Conservation (phyloP, 2,888 invertebrate genomes). For the Drosophila recens region DNA sequence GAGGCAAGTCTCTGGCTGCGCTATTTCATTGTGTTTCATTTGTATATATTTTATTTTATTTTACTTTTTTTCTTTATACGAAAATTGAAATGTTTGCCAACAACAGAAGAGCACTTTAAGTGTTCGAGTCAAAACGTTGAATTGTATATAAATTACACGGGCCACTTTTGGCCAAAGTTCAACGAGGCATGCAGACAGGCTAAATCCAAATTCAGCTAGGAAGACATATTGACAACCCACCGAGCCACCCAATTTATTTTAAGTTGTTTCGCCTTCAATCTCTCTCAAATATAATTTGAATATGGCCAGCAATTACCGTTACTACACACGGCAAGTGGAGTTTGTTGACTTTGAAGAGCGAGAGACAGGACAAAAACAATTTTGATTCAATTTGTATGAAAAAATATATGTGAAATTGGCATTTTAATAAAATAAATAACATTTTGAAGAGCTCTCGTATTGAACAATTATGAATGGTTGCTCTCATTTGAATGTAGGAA, state of each 20-base stretch:
- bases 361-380: constrained; percentile 8
- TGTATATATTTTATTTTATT: constrained; percentile 16
- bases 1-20: constrained; percentile 2
- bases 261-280: constrained; percentile 33
- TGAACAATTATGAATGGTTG: constrained; percentile 7
- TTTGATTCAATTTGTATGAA: constrained; percentile 14
- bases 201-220: constrained; percentile 12
- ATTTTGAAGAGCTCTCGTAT: constrained; percentile 7
- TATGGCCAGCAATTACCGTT: constrained; percentile 61
- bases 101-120: constrained; percentile 45
- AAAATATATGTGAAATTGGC: constrained; percentile 16
- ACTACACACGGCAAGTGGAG: constrained; percentile 24
- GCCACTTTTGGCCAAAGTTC: constrained; percentile 71
- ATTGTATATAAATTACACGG: constrained; percentile 72
- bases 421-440: constrained; percentile 29
- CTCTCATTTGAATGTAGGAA: constrained; percentile 8
- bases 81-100: constrained; percentile 78
- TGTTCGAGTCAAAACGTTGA: constrained; percentile 45
- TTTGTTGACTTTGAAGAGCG: constrained; percentile 33
- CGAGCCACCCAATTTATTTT: constrained; percentile 5
- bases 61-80: constrained; percentile 33
- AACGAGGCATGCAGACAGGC: constrained; percentile 61
- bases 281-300: constrained; percentile 58
- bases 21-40: constrained; percentile 16
- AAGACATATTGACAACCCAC: constrained; percentile 26